phyloP scores from a whole-genome alignment of 2,113 vertebrate species.

The Chamaetylas fuelleborni region DNA sequence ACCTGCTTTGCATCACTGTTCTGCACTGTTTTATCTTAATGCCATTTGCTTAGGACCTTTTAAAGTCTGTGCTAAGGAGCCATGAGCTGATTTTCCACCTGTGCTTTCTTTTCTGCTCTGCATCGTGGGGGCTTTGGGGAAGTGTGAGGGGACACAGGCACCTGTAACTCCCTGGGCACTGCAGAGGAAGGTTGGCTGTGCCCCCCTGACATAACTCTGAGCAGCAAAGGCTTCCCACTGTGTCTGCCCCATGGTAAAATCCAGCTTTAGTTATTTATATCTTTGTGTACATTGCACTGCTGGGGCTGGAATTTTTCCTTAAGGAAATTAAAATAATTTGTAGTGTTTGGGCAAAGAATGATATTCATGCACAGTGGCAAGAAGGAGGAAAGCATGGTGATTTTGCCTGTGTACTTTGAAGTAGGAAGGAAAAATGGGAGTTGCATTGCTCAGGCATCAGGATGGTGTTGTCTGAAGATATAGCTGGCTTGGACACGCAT shows the following conservation, averaged over 20 bases:
- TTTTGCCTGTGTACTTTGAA: background rate
- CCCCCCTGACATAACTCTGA: background rate
- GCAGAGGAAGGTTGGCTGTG: background rate
- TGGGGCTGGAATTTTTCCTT: background rate
- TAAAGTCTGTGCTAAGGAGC: background rate
- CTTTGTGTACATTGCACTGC: background rate
- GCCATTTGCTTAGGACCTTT: background rate
- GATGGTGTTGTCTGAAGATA: background rate
- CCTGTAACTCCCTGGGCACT: background rate
- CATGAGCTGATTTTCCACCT: background rate
- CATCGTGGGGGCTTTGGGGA: background rate
- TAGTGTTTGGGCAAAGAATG: background rate
- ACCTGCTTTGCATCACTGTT: background rate
- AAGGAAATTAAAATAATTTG: background rate
- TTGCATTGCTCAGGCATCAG: background rate
- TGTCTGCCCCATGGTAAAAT: background rate
- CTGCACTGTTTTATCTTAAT: background rate
- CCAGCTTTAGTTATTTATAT: background rate
- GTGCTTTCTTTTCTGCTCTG: background rate
- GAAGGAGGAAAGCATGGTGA: background rate
- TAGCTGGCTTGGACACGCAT: background rate
- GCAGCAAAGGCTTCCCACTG: background rate
- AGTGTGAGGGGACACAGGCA: background rate
- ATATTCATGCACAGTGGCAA: background rate
- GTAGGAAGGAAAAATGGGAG: background rate